phyloP scores from a whole-genome alignment of 1,140 invertebrate genomes.

The Popillia japonica region DNA sequence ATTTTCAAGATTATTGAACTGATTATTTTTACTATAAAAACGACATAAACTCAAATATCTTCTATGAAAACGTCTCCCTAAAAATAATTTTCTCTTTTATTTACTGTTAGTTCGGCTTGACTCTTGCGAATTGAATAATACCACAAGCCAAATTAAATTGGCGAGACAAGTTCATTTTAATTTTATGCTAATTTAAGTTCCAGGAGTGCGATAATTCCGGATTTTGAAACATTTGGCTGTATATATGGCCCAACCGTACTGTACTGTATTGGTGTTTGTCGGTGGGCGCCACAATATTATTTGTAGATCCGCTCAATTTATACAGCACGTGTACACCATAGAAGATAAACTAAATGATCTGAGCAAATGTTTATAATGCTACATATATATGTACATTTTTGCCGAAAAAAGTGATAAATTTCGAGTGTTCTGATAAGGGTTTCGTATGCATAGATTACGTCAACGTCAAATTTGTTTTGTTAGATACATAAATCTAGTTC shows the following conservation, averaged over 20 bases:
- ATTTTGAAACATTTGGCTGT: not conserved
- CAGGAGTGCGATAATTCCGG: not conserved
- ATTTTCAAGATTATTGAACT: no score
- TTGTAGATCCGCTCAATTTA: not conserved
- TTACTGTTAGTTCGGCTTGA: no score
- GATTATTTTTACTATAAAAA: no score
- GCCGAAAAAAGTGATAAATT: constrained; percentile 15
- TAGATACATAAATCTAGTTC: constrained; percentile 3
- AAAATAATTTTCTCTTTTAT: no score
- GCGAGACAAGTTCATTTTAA: not conserved
- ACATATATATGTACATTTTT: not conserved
- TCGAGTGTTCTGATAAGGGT: constrained; percentile 13
- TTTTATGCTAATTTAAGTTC: not conserved
- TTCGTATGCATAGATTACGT: constrained; percentile 18
- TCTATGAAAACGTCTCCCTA: no score
- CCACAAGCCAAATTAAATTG: no score
- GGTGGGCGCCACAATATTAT: not conserved
- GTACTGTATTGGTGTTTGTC: not conserved
- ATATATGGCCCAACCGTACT: not conserved
- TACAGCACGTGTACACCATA: constrained; percentile 5
- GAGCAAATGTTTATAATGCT: constrained; percentile 2
- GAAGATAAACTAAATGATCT: constrained; percentile 21
- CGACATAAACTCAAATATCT: no score
- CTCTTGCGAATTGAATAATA: no score
- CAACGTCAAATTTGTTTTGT: constrained; percentile 16